These are phyloP conservation scores for Brachystomella parvula DNA, from an alignment of 1,140 invertebrate species.

Conservation along the genomic window DNA sequence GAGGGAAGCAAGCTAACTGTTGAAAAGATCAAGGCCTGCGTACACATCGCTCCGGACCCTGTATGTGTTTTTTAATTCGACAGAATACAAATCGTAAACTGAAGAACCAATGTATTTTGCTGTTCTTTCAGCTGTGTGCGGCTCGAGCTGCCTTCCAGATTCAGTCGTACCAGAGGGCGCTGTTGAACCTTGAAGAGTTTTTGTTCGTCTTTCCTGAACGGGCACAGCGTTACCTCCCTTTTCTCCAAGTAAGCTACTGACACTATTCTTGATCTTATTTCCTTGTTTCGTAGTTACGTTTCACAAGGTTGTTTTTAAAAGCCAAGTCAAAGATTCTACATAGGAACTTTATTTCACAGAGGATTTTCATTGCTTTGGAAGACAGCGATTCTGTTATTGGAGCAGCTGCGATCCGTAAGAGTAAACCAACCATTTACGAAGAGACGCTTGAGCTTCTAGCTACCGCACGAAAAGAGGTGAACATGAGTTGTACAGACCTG, in stretches of 20 bases:
- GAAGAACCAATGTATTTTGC: background rate
- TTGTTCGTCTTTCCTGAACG: background rate
- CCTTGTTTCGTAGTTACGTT: no score
- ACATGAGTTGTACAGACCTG: no score
- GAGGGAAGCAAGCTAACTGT: no score
- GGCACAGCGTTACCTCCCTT: background rate
- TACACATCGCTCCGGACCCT: background rate
- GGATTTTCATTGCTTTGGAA: constrained; percentile 1
- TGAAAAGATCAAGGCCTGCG: background rate
- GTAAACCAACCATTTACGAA: background rate
- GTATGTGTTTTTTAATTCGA: no score
- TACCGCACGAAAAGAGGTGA: background rate
- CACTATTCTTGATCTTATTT: background rate
- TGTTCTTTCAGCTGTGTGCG: background rate
- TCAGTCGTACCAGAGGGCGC: background rate
- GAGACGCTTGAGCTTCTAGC: background rate
- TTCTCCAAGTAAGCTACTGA: background rate
- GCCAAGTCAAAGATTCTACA: no score
- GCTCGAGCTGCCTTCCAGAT: background rate
- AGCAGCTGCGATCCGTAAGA: background rate
- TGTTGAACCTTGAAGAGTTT: background rate
- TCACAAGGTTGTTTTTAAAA: background rate
- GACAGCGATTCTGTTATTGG: background rate
- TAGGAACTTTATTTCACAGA: background rate
- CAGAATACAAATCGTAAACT: no score